Evolutionary conservation across 2,888 invertebrate species (phyloP).

Genomic region (Agelastica alni): DNA sequence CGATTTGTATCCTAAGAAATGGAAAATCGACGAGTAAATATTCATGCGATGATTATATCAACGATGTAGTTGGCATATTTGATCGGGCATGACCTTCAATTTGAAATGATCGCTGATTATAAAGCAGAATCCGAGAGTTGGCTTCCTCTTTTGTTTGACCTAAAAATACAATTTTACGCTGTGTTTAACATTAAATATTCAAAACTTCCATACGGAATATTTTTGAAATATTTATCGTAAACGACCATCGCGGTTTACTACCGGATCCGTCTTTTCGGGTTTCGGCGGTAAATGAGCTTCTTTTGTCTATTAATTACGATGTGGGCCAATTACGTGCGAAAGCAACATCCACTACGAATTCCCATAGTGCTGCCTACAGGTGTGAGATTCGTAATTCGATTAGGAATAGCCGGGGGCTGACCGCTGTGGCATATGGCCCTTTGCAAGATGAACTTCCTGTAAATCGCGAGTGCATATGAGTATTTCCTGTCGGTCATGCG

Average conservation of each 20-base stretch:
- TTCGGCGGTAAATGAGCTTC: too few species aligned
- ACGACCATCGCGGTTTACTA: too few species aligned
- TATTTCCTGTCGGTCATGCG: conserved; percentile 55
- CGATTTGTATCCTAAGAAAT: conserved; percentile 23
- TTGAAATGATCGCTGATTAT: conserved; percentile 17
- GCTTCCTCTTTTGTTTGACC: conserved; percentile 15
- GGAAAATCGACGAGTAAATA: conserved; percentile 13
- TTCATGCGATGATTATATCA: conserved; percentile 13
- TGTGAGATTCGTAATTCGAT: conserved; percentile 26
- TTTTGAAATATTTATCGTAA: too few species aligned
- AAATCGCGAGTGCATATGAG: conserved; percentile 50
- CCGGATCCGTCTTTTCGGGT: too few species aligned
- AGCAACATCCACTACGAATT: conserved; percentile 11
- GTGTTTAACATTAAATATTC: not conserved
- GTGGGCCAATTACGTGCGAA: too few species aligned
- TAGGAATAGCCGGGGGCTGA: conserved; percentile 17
- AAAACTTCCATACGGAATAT: too few species aligned
- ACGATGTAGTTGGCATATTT: conserved; percentile 6
- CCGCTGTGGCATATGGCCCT: conserved; percentile 50
- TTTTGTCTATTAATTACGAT: too few species aligned
- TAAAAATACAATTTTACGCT: conserved; percentile 16
- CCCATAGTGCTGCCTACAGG: conserved; percentile 20
- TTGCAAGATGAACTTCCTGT: conserved; percentile 43
- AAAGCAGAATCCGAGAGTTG: conserved; percentile 14
- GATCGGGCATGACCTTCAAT: conserved; percentile 12